Percentiles rank a stretch among this genome's conserved stretches.
These are phyloP conservation scores for Trichopria drosophilae DNA, from an alignment of 2,888 invertebrate species.

Conservation along the genomic window DNA sequence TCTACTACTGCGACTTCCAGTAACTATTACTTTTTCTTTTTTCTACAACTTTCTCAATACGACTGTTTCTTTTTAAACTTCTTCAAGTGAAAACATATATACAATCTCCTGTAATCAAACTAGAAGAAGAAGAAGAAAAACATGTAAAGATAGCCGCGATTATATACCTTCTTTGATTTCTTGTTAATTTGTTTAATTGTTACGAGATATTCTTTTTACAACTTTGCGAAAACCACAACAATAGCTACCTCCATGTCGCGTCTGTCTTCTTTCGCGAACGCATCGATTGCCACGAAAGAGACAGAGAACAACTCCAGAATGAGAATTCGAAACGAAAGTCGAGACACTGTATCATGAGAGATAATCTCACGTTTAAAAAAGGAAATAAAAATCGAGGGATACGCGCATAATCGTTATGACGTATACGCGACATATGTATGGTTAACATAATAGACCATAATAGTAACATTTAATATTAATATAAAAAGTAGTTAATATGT, in stretches of 20 bases:
- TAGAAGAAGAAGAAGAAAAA: not conserved
- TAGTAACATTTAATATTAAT: conserved; percentile 1
- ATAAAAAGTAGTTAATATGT: conserved; percentile 8
- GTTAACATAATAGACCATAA: conserved; percentile 14
- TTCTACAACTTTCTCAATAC: too few relatives aligned
- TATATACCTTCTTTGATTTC: conserved; percentile 46
- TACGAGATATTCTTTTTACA: conserved; percentile 49
- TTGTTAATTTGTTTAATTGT: conserved; percentile 48
- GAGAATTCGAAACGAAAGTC: too few relatives aligned
- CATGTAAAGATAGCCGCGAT: conserved; percentile 25
- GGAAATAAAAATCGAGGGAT: too few relatives aligned
- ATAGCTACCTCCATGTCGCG: conserved; percentile 55
- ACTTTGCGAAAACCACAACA: conserved; percentile 48
- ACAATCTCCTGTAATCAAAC: too few relatives aligned
- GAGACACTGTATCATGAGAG: too few relatives aligned
- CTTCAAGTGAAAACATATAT: too few relatives aligned
- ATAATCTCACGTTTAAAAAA: too few relatives aligned
- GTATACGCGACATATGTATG: too few relatives aligned
- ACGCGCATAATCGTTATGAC: too few relatives aligned
- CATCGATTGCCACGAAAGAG: too few relatives aligned
- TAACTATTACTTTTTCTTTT: conserved; percentile 32
- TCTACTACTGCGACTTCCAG: conserved; percentile 14
- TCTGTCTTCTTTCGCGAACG: conserved; percentile 55
- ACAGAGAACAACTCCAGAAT: too few relatives aligned
- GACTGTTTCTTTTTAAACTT: too few relatives aligned